A percentile compares a stretch with the other conserved stretches of the same genome.
Conservation (phyloP, 2,888 invertebrate species). For the Xiphydria camelus region DNA sequence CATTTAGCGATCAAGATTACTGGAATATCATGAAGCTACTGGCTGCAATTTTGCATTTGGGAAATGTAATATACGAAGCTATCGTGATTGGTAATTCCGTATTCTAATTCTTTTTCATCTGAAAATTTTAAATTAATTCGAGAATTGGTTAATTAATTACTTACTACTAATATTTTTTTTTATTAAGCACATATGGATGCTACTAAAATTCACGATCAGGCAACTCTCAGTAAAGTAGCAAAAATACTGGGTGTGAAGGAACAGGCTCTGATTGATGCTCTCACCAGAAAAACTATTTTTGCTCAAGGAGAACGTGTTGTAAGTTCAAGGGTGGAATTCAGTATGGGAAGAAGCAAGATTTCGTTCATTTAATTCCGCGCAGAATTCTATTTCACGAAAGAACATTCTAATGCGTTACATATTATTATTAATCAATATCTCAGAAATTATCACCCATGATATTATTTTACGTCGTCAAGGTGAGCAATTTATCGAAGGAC, state of each 20-base stretch:
- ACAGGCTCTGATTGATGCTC: constrained; percentile 72
- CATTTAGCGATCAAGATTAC: constrained; percentile 82
- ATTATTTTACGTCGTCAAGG: constrained; percentile 25
- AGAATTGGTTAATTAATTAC: neutral
- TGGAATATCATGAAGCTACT: constrained; percentile 84
- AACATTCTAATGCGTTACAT: constrained; percentile 4
- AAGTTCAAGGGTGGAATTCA: constrained; percentile 21
- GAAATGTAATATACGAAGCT: constrained; percentile 84
- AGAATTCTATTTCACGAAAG: neutral
- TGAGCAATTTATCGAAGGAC: constrained; percentile 72
- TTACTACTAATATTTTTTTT: neutral
- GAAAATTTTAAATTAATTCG: neutral
- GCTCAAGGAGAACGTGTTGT: constrained; percentile 81
- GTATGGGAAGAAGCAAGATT: neutral
- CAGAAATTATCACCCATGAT: neutral
- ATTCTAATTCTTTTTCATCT: neutral
- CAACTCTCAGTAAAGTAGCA: constrained; percentile 72
- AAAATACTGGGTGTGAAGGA: constrained; percentile 73
- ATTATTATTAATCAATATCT: neutral
- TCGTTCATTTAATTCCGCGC: too few species aligned
- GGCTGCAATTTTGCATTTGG: constrained; percentile 86
- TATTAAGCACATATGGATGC: constrained; percentile 78
- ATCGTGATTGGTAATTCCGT: constrained; percentile 58
- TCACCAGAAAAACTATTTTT: constrained; percentile 85
- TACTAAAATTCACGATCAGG: constrained; percentile 77